A percentile compares a stretch with the other conserved stretches of the same genome.
phyloP scores from a whole-genome alignment of 1,140 invertebrate genomes.

The Papilio helenus region DNA sequence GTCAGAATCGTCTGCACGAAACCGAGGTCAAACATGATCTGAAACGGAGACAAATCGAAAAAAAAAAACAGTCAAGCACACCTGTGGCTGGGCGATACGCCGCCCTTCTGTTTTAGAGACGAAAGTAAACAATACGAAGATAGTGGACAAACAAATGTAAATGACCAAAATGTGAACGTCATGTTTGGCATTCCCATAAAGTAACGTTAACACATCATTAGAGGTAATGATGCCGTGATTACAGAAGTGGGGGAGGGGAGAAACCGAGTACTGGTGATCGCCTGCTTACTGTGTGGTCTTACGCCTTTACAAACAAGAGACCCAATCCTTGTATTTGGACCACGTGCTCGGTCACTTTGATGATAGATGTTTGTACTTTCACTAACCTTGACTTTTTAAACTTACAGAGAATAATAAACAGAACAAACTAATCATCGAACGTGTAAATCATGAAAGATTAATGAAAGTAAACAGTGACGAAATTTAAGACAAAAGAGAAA shows the following conservation, averaged over 20 bases:
- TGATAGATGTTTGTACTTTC: slow-evolving; percentile 44
- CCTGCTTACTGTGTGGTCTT: slow-evolving; percentile 79
- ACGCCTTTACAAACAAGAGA: slow-evolving; percentile 73
- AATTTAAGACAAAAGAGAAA: too few species aligned
- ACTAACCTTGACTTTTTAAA: slow-evolving; percentile 29
- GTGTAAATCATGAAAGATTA: neutral
- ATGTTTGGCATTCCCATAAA: slow-evolving; percentile 83
- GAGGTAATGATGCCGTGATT: slow-evolving; percentile 82
- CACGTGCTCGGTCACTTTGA: slow-evolving; percentile 60
- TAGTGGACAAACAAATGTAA: slow-evolving; percentile 82
- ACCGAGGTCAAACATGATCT: slow-evolving; percentile 58
- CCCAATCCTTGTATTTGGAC: slow-evolving; percentile 60
- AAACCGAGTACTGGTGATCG: slow-evolving; percentile 66
- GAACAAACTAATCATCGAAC: neutral
- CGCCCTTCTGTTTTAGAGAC: slow-evolving; percentile 81
- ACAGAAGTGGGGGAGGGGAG: slow-evolving; percentile 63
- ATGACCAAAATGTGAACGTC: slow-evolving; percentile 82
- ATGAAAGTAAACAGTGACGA: too few species aligned
- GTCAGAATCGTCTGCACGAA: slow-evolving; percentile 50
- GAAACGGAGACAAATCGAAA: slow-evolving; percentile 67
- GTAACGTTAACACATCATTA: slow-evolving; percentile 82
- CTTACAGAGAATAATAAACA: slow-evolving; percentile 23
- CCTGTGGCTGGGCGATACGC: slow-evolving; percentile 72
- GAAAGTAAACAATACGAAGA: slow-evolving; percentile 76
- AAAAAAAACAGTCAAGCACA: slow-evolving; percentile 57